These are phyloP conservation scores for Deilephila elpenor DNA, from an alignment of 2,888 invertebrate species.

Conservation along the genomic window DNA sequence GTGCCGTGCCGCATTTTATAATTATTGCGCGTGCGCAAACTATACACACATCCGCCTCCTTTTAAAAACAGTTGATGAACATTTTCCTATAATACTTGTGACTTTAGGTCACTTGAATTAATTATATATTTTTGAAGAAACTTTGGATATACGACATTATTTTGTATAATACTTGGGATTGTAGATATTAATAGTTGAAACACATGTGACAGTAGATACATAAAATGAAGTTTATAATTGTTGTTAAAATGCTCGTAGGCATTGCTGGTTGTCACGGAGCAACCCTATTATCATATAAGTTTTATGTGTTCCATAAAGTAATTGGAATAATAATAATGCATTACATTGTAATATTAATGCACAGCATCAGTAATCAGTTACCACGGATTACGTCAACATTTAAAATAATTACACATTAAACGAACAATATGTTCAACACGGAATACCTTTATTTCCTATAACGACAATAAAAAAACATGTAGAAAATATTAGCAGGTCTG, in stretches of 20 bases:
- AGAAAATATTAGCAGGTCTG: no score
- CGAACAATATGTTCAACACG: background rate
- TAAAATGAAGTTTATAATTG: background rate
- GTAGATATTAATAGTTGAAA: no score
- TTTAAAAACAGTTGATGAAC: no score
- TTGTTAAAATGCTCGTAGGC: background rate
- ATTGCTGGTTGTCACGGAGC: constrained; percentile 6
- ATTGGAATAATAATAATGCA: constrained; percentile 18
- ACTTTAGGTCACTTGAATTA: no score
- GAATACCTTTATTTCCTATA: background rate
- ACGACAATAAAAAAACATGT: background rate
- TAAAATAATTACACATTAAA: constrained; percentile 16
- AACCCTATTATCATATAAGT: background rate
- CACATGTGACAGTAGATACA: no score
- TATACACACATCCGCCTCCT: background rate
- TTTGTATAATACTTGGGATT: no score
- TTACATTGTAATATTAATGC: constrained; percentile 14
- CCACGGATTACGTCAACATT: constrained; percentile 13
- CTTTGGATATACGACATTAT: no score
- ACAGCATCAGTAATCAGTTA: constrained; percentile 7
- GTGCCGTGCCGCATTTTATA: background rate
- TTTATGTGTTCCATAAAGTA: constrained; percentile 18
- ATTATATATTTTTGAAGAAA: no score
- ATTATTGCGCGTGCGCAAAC: constrained; percentile 9
- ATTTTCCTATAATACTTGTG: no score